Base-by-base conservation (phyloP, 2,113 vertebrate genomes). In the Morone saxatilis region DNA sequence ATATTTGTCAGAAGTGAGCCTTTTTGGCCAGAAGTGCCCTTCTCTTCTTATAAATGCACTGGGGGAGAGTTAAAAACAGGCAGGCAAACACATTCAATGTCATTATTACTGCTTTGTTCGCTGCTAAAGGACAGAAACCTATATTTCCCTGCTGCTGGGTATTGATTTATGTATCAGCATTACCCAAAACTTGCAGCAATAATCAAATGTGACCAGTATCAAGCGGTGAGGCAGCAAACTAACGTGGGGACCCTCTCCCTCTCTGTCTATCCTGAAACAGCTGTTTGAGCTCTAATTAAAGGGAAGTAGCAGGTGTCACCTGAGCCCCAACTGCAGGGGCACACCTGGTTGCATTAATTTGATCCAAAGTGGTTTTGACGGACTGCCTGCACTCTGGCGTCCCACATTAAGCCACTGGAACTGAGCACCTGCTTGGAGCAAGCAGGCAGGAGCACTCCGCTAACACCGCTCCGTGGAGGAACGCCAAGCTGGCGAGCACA, bases 231-330 rank as follows among this genome's bases (percentile, higher is more conserved):
- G 56, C 59, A n/a, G 45, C 78, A 68, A 78, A 73, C 68, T 48
- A 88, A 89, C 76, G 74, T 17, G 63, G 83, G 76, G 38, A 86
- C 79, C 11, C 72, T 78, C 71, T 80, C 51, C 76, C 71, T 84
- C 83, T 73, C 87, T 75, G 83, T 88, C 83, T 79, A 80, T 74
- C 83, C 87, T 78, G 88, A 95, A 94, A 95, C 95, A 96, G 91
- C 92, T 95, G 94, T 94, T 95, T 93, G 84, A 72, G 87, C 88
- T 90, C 92, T 94, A 95, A 96, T 95, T 93, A 95, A 95, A 94
- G 93, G 89, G 80, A 90, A 91, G 90, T 90, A 95, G 94, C 94
- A 95, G 95, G 94, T 94, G 95, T 94, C 94, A 95, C 93, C 92
- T 94, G 90, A 91, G 92, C 93, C 89, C 89, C 83, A 40, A 89